A percentile compares a stretch with the other conserved stretches of the same genome.
Evolutionary conservation across 2,888 invertebrate genomes (phyloP).

Genomic region (Latrodectus hesperus): DNA sequence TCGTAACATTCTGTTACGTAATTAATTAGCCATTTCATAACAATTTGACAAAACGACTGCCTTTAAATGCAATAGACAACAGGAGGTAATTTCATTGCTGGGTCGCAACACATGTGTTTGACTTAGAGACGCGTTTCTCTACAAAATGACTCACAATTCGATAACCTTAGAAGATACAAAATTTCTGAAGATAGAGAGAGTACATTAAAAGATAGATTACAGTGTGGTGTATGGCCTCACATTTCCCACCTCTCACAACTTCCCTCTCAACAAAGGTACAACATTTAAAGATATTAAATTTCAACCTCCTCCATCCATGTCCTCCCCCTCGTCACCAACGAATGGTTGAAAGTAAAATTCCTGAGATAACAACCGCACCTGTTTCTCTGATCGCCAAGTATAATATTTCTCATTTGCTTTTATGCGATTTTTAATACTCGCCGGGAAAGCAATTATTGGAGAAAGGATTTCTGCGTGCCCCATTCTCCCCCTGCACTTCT

Average conservation of each 20-base stretch:
- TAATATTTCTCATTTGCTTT: conserved; percentile 28
- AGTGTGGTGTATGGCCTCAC: not conserved
- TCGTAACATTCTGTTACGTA: no score
- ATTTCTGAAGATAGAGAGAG: not conserved
- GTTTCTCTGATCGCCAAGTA: conserved; percentile 12
- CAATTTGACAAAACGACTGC: no score
- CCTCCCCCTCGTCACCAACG: not conserved
- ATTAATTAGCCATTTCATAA: no score
- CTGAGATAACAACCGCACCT: conserved; percentile 41
- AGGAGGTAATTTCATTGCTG: no score
- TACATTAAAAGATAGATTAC: not conserved
- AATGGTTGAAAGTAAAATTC: conserved; percentile 32
- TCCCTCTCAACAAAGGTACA: not conserved
- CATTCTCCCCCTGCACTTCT: conserved; percentile 7
- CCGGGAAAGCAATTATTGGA: conserved; percentile 53
- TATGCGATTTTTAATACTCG: conserved; percentile 53
- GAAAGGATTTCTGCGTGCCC: conserved; percentile 35
- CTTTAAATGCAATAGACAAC: no score
- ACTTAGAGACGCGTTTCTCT: not conserved
- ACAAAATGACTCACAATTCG: not conserved
- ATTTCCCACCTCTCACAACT: not conserved
- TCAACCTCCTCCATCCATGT: not conserved
- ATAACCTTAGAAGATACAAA: not conserved
- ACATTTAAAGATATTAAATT: conserved; percentile 1
- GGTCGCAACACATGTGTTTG: not conserved